Conservation (phyloP, 2,797 vertebrate species). For the Spinibarbus caldwelli region DNA sequence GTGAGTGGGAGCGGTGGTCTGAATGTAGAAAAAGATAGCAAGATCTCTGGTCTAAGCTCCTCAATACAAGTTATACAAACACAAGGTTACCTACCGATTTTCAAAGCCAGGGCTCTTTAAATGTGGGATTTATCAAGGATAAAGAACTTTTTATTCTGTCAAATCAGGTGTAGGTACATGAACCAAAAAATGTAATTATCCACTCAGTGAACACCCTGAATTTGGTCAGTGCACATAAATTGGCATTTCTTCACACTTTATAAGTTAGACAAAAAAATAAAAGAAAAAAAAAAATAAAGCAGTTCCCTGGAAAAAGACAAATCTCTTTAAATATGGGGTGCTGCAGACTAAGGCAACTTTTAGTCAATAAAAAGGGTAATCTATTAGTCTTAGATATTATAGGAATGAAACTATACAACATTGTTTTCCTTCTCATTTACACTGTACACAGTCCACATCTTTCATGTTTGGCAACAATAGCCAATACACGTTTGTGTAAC, state of each 20-base stretch:
- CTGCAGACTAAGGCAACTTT: constrained; percentile 82
- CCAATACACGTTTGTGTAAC: constrained; percentile 71
- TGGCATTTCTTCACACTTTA: constrained; percentile 69
- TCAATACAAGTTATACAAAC: constrained; percentile 69
- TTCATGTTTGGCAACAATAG: constrained; percentile 64
- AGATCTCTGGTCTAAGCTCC: constrained; percentile 69
- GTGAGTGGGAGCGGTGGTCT: constrained; percentile 52
- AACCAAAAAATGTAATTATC: constrained; percentile 65
- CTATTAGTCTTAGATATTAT: constrained; percentile 76
- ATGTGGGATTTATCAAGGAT: constrained; percentile 36
- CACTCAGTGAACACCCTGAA: constrained; percentile 63
- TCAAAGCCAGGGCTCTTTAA: constrained; percentile 45
- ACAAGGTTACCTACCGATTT: constrained; percentile 45
- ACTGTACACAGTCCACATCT: constrained; percentile 76
- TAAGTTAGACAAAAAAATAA: constrained; percentile 73
- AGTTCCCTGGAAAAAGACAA: constrained; percentile 73
- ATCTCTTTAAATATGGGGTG: constrained; percentile 77
- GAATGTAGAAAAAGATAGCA: constrained; percentile 73
- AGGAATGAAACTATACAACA: constrained; percentile 80
- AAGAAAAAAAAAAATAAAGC: constrained; percentile 55
- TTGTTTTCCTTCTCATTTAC: constrained; percentile 78
- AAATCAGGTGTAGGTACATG: constrained; percentile 53
- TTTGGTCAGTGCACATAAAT: constrained; percentile 67
- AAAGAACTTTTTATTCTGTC: constrained; percentile 47
- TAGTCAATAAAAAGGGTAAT: constrained; percentile 76